Evolutionary conservation across 2,797 vertebrate genomes (phyloP).

Genomic region (Leptoclinus maculatus): DNA sequence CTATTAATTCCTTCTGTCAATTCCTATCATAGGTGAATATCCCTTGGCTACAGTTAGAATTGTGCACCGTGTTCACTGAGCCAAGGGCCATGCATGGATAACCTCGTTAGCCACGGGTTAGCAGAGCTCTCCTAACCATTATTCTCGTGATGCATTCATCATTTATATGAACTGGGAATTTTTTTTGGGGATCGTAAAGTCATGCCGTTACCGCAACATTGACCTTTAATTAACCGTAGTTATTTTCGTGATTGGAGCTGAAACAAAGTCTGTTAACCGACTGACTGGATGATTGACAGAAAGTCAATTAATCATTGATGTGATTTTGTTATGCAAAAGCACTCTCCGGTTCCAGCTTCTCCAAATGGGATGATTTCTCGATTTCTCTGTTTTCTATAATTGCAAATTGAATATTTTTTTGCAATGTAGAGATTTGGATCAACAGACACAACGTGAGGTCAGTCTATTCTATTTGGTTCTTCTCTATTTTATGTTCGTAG

Average conservation of each 20-base stretch:
- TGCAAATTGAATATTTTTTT: not conserved
- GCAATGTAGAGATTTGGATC: not conserved
- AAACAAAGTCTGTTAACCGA: not conserved
- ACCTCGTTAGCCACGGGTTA: not conserved
- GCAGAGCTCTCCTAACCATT: not conserved
- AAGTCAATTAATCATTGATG: not conserved
- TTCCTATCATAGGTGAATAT: not conserved
- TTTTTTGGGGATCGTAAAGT: not conserved
- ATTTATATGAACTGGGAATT: not conserved
- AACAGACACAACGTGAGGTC: not conserved
- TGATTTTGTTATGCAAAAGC: not conserved
- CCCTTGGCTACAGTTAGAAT: not conserved
- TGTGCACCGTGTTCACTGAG: constrained; percentile 6
- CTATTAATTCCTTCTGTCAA: not conserved
- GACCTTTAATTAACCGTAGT: not conserved
- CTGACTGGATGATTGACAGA: not conserved
- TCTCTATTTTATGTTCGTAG: not conserved
- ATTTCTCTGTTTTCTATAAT: not conserved
- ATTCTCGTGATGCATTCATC: not conserved
- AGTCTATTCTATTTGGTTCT: not conserved
- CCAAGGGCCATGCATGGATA: not conserved
- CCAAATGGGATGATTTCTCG: not conserved
- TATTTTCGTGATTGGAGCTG: not conserved
- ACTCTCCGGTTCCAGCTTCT: not conserved
- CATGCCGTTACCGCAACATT: too few relatives aligned